phyloP scores from a whole-genome alignment of 2,797 vertebrate genomes.

The Setipinna tenuifilis region DNA sequence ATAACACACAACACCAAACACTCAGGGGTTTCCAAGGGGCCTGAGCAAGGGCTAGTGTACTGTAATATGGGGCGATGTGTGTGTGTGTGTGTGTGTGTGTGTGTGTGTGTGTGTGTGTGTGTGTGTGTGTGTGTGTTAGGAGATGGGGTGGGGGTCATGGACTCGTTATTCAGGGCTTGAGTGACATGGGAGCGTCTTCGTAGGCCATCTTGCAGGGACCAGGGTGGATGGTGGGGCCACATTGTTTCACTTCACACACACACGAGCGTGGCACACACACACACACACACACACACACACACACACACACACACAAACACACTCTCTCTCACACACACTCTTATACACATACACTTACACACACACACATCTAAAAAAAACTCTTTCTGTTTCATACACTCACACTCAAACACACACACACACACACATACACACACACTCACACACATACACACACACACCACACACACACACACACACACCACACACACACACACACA shows the following conservation, averaged over 20 bases:
- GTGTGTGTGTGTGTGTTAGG: slow-evolving; percentile 1
- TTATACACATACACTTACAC: no score
- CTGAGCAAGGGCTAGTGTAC: neutral
- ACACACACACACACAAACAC: slow-evolving; percentile 28
- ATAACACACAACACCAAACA: no score
- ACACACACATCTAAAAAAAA: no score
- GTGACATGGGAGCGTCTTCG: slow-evolving; percentile 1
- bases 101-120: neutral
- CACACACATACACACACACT: neutral
- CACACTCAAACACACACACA: slow-evolving; percentile 25
- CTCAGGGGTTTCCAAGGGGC: no score
- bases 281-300: no score
- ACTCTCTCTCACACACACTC: no score
- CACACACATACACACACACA: no score
- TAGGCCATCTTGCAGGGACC: neutral
- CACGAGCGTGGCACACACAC: no score
- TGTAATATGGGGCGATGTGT: neutral
- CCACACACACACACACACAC: neutral
- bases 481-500: no score
- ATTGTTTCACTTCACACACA: slow-evolving; percentile 8
- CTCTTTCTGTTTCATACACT: no score
- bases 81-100: no score
- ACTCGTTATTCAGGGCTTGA: neutral
- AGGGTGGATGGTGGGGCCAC: neutral
- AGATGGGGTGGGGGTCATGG: neutral